phyloP scores from a whole-genome alignment of 2,797 vertebrate genomes.

The Galagoides demidoff region DNA sequence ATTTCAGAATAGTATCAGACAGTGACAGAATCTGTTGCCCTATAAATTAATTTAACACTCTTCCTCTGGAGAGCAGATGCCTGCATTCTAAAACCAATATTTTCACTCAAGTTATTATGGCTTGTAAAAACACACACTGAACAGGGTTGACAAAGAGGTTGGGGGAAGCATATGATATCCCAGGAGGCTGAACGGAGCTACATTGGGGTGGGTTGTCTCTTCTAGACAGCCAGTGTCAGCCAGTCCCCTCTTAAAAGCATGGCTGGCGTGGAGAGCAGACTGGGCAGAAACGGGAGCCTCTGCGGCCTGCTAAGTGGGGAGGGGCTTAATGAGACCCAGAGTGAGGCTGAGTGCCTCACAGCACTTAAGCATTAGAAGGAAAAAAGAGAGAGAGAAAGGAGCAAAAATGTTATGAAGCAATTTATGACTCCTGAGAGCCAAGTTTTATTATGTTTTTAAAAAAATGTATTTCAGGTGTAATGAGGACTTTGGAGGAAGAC shows the following conservation, averaged over 20 bases:
- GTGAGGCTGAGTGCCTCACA: background rate
- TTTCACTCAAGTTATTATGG: slow-evolving; percentile 65
- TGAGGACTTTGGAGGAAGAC: background rate
- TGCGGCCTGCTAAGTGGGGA: background rate
- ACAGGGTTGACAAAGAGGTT: slow-evolving; percentile 38
- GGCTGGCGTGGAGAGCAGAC: background rate
- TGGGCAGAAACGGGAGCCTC: background rate
- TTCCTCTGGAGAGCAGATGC: slow-evolving; percentile 69
- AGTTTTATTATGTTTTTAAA: background rate
- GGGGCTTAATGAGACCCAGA: background rate
- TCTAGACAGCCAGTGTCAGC: background rate
- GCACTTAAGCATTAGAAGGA: background rate
- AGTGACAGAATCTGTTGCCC: slow-evolving; percentile 40
- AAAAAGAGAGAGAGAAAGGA: background rate
- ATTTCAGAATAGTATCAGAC: slow-evolving; percentile 49
- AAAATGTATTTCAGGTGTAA: background rate
- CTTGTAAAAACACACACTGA: slow-evolving; percentile 70
- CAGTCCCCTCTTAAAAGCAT: background rate
- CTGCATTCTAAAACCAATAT: slow-evolving; percentile 74
- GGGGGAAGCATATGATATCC: slow-evolving; percentile 56
- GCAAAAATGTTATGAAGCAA: background rate
- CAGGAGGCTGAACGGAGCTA: slow-evolving; percentile 47
- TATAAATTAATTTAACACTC: slow-evolving; percentile 76
- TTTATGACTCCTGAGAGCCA: background rate
- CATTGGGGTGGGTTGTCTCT: slow-evolving; percentile 24